Evolutionary conservation across 1,140 invertebrate genomes (phyloP).

Genomic region (Drosophila ogumai): DNA sequence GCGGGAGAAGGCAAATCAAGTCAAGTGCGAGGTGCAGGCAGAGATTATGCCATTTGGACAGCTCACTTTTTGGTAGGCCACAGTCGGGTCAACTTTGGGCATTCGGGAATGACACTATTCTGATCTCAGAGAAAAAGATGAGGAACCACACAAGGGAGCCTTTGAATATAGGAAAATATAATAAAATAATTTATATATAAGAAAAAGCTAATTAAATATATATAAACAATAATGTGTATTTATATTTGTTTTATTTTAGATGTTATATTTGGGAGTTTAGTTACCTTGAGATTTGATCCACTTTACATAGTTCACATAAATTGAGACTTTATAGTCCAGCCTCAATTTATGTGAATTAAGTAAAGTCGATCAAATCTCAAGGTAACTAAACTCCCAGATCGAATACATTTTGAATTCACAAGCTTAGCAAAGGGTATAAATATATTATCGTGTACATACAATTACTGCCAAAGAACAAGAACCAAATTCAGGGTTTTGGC

Average conservation of each 20-base stretch:
- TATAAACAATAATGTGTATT: neutral
- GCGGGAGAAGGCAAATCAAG: slow-evolving; percentile 28
- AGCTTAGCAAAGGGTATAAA: neutral
- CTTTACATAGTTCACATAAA: neutral
- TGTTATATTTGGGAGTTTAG: neutral
- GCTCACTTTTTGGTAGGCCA: slow-evolving; percentile 26
- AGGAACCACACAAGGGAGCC: too few species aligned
- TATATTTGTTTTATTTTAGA: neutral
- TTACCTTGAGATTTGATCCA: neutral
- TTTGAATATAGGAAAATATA: too few species aligned
- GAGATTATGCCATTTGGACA: slow-evolving; percentile 41
- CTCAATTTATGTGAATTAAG: too few species aligned
- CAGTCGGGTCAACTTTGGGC: neutral
- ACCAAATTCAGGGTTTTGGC: neutral
- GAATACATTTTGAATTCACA: neutral
- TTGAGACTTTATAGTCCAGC: too few species aligned
- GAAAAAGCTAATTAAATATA: too few species aligned
- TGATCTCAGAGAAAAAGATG: neutral
- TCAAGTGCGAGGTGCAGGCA: slow-evolving; percentile 41
- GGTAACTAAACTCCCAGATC: too few species aligned
- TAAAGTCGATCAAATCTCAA: too few species aligned
- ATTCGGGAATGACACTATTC: neutral
- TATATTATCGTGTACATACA: neutral
- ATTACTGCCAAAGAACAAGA: neutral
- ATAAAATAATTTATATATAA: too few species aligned